Percentiles rank a stretch among this genome's conserved stretches.
phyloP scores from a whole-genome alignment of 1,140 invertebrate genomes.

The Drosophila mauritiana region DNA sequence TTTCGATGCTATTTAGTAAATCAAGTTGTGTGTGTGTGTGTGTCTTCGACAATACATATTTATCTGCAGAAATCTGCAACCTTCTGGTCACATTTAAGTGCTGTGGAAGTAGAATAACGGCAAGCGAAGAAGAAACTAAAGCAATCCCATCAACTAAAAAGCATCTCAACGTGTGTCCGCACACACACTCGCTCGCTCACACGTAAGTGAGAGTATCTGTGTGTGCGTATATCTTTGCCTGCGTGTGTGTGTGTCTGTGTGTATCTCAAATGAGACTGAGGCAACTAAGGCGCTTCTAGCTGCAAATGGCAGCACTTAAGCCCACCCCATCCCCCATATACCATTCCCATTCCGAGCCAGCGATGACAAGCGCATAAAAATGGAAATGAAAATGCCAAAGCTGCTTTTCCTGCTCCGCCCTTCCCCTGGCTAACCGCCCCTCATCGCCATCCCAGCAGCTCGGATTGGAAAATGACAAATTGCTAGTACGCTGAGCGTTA shows the following conservation, averaged over 20 bases:
- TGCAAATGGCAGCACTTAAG: constrained; percentile 82
- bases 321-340: constrained; percentile 16
- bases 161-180: constrained; percentile 73
- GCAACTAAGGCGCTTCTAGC: constrained; percentile 71
- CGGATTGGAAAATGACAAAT: constrained; percentile 75
- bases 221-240: constrained; percentile 13
- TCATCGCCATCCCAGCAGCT: not conserved
- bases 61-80: constrained; percentile 25
- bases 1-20: constrained; percentile 8
- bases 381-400: constrained; percentile 80
- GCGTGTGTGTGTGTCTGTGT: constrained; percentile 38
- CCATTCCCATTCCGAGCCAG: constrained; percentile 19
- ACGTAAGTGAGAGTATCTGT: not conserved
- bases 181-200: constrained; percentile 32
- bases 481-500: constrained; percentile 62
- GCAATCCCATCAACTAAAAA: constrained; percentile 82
- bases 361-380: constrained; percentile 80
- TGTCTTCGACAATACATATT: constrained; percentile 33
- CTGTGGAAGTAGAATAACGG: constrained; percentile 18
- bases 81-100: constrained; percentile 58
- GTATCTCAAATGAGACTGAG: constrained; percentile 69
- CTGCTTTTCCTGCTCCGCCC: constrained; percentile 26
- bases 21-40: constrained; percentile 18
- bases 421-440: not conserved
- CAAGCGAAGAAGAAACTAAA: constrained; percentile 64